A percentile compares a stretch with the other conserved stretches of the same genome.
phyloP scores from a whole-genome alignment of 2,113 vertebrate species.

The Elanoides forficatus region DNA sequence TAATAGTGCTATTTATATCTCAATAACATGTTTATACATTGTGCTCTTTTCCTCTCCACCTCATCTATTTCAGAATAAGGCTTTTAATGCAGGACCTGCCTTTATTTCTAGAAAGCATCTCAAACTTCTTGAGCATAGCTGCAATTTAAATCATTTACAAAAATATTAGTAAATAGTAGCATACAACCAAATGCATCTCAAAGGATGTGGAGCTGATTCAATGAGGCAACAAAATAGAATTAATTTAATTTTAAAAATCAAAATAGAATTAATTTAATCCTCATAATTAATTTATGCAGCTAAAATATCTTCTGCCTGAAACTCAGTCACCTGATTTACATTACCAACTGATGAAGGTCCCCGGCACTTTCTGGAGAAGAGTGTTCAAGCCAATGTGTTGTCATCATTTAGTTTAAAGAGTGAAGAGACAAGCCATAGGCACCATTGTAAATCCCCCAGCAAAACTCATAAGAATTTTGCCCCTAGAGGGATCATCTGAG shows the following conservation, averaged over 20 bases:
- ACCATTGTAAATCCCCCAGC: background rate
- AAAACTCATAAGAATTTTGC: background rate
- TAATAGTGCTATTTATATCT: background rate
- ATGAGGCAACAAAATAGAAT: background rate
- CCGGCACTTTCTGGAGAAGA: background rate
- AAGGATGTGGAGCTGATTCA: background rate
- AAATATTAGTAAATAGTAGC: background rate
- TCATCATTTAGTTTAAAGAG: background rate
- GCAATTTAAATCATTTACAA: background rate
- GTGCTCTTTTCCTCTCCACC: background rate
- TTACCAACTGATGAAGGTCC: background rate
- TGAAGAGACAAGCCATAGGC: background rate
- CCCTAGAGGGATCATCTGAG: background rate
- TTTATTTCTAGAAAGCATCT: background rate
- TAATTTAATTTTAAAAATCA: background rate
- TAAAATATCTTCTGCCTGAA: background rate
- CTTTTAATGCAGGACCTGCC: background rate
- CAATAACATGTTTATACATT: background rate
- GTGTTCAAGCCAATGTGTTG: background rate
- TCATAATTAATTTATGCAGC: background rate
- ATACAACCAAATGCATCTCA: background rate
- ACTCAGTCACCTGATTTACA: background rate
- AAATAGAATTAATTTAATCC: background rate
- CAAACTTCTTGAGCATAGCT: background rate
- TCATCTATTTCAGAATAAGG: background rate